A percentile compares a stretch with the other conserved stretches of the same genome.
Evolutionary conservation across 2,797 vertebrate species (phyloP).

Genomic region (Chrysocyon brachyurus): DNA sequence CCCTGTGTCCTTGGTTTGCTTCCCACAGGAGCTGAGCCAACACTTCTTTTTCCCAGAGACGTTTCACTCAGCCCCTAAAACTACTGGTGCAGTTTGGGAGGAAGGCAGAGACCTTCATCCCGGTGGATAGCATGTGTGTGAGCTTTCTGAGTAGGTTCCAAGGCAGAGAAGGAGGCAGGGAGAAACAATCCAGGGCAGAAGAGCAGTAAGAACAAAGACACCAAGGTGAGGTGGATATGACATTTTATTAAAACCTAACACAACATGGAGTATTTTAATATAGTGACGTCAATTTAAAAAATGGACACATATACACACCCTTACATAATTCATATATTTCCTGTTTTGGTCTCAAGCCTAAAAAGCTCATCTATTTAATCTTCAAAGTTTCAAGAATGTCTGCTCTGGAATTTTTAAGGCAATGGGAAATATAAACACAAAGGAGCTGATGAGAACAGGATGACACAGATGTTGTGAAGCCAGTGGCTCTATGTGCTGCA

Average conservation of each 20-base stretch:
- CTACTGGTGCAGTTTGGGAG: neutral
- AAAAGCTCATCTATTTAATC: neutral
- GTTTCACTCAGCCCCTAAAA: neutral
- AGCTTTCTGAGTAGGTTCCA: neutral
- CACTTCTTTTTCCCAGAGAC: neutral
- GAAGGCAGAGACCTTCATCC: neutral
- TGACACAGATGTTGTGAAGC: neutral
- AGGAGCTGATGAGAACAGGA: too few species aligned
- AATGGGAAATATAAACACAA: neutral
- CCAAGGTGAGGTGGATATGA: neutral
- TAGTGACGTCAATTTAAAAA: neutral
- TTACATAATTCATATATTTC: neutral
- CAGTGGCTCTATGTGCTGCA: fast-evolving
- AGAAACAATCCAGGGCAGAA: neutral
- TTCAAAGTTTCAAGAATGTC: neutral
- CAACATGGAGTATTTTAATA: neutral
- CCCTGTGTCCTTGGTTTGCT: neutral
- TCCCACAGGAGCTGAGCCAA: neutral
- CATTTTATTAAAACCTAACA: neutral
- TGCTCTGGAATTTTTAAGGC: neutral
- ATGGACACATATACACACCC: neutral
- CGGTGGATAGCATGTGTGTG: neutral
- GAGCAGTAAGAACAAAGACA: neutral
- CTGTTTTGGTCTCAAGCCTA: neutral
- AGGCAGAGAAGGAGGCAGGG: neutral